phyloP scores from a whole-genome alignment of 2,888 invertebrate genomes.

The Metalampra italica region DNA sequence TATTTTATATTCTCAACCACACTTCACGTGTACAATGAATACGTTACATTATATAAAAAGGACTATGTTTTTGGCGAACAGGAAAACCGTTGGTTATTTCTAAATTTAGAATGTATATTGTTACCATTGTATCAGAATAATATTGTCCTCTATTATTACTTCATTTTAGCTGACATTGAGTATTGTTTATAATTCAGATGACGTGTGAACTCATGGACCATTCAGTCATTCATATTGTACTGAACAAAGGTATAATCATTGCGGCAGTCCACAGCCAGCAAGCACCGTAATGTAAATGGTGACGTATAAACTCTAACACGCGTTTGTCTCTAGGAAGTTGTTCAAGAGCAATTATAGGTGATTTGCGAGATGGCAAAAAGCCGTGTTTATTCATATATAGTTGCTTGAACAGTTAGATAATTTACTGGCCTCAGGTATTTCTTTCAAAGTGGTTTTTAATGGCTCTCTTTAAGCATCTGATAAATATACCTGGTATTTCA shows the following conservation, averaged over 20 bases:
- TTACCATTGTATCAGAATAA: not conserved
- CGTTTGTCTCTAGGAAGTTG: slow-evolving; percentile 48
- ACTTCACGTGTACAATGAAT: slow-evolving; percentile 18
- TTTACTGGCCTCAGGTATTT: slow-evolving; percentile 7
- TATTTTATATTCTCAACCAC: slow-evolving; percentile 14
- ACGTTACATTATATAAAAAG: slow-evolving; percentile 11
- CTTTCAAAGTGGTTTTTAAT: slow-evolving; percentile 8
- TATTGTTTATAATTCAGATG: too few species aligned
- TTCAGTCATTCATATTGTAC: not conserved
- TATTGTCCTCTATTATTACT: too few species aligned
- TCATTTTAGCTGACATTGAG: too few species aligned
- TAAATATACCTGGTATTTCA: too few species aligned
- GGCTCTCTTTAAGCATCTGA: not conserved
- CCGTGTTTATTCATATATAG: slow-evolving; percentile 22
- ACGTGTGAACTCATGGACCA: not conserved
- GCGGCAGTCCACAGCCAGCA: not conserved
- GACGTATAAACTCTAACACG: slow-evolving; percentile 19
- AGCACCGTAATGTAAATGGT: not conserved
- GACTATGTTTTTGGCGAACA: slow-evolving; percentile 5
- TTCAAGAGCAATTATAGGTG: slow-evolving; percentile 46
- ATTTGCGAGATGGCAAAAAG: slow-evolving; percentile 49
- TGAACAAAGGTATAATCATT: not conserved
- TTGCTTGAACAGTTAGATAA: slow-evolving; percentile 29
- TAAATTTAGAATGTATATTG: not conserved
- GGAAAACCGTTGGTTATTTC: slow-evolving; percentile 3